phyloP scores from a whole-genome alignment of 2,797 vertebrate genomes.

The Paratrypauchen microcephalus region DNA sequence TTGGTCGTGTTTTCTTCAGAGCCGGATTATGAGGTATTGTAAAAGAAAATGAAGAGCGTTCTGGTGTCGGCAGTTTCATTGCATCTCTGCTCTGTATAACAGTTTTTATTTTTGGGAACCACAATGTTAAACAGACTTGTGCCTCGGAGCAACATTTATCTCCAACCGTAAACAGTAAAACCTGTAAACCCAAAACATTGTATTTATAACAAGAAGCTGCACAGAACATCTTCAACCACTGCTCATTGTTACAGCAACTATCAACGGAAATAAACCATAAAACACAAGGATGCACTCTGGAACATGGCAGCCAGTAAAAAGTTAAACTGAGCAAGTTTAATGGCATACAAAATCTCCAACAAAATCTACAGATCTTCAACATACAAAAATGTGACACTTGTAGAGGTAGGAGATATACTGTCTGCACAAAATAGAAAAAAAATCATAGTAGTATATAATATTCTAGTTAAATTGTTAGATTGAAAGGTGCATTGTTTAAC shows the following conservation, averaged over 20 bases:
- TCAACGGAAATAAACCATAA: slow-evolving; percentile 1
- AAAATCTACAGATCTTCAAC: background rate
- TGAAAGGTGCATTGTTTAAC: no score
- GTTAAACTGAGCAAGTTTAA: background rate
- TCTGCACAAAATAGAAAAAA: background rate
- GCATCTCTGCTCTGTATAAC: background rate
- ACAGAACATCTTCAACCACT: background rate
- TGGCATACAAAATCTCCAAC: background rate
- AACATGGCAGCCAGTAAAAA: background rate
- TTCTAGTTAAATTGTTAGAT: no score
- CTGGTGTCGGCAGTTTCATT: slow-evolving; percentile 13
- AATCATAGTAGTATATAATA: background rate
- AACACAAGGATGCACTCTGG: background rate
- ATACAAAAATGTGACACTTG: background rate
- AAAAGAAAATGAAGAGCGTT: slow-evolving; percentile 8
- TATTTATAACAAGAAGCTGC: slow-evolving; percentile 8
- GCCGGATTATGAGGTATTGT: slow-evolving; percentile 4
- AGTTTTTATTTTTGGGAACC: slow-evolving; percentile 6
- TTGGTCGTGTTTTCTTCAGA: background rate
- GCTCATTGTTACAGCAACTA: slow-evolving; percentile 1
- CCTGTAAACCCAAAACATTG: slow-evolving; percentile 1
- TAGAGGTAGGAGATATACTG: background rate
- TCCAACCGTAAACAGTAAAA: slow-evolving; percentile 10
- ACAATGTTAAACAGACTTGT: slow-evolving; percentile 6
- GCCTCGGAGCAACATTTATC: slow-evolving; percentile 1